Evolutionary conservation across 2,797 vertebrate species (phyloP).

Genomic region (Sitta carolinensis): DNA sequence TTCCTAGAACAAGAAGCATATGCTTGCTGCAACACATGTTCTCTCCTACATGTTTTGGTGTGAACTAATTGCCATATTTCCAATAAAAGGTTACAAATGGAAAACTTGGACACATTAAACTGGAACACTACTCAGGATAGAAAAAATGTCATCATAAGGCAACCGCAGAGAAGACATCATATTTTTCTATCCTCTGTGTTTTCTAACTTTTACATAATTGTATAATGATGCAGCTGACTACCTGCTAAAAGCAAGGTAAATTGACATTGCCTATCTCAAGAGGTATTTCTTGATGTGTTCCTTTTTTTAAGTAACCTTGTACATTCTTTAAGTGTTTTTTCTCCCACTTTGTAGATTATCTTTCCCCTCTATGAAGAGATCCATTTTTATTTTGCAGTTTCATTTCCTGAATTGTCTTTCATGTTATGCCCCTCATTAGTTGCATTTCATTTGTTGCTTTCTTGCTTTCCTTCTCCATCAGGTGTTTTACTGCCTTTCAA

Average conservation of each 20-base stretch:
- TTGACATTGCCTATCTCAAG: neutral
- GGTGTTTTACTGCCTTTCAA: neutral
- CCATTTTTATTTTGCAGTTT: neutral
- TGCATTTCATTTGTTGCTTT: neutral
- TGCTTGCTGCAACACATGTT: neutral
- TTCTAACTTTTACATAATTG: neutral
- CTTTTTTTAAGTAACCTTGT: neutral
- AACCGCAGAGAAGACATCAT: neutral
- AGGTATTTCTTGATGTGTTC: neutral
- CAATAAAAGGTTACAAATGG: neutral
- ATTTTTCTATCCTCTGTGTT: neutral
- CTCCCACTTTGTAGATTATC: neutral
- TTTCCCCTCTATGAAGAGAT: neutral
- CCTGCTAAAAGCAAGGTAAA: neutral
- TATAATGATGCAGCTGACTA: neutral
- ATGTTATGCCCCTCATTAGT: rapidly evolving
- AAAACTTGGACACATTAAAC: neutral
- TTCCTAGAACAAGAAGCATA: neutral
- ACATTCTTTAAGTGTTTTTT: neutral
- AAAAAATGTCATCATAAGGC: neutral
- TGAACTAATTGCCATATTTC: neutral
- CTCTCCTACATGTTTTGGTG: neutral
- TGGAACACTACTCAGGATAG: neutral
- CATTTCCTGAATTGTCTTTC: neutral
- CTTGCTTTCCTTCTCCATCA: neutral